Conservation (phyloP, 2,797 vertebrate genomes). For the Botia kubotai region DNA sequence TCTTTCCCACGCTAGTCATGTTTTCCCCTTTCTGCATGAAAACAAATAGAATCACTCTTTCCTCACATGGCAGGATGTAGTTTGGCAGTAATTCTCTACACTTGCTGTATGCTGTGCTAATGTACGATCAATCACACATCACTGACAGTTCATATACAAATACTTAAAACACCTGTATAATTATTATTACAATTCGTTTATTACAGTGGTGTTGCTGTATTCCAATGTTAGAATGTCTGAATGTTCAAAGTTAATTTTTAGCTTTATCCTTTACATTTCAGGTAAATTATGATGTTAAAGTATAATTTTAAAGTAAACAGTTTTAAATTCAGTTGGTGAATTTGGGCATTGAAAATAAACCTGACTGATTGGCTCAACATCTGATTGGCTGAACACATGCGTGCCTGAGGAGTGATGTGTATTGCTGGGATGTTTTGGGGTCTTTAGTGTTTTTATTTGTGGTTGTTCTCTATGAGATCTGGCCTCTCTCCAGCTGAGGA, state of each 20-base stretch:
- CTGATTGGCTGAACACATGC: no score
- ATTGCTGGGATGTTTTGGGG: background rate
- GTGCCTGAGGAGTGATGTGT: background rate
- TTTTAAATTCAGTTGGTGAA: background rate
- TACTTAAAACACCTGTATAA: background rate
- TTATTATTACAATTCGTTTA: no score
- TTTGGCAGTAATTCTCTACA: constrained; percentile 7
- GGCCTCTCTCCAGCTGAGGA: constrained; percentile 27
- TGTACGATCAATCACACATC: constrained; percentile 2
- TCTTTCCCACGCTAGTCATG: constrained; percentile 28
- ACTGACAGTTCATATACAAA: background rate
- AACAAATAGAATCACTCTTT: constrained; percentile 1
- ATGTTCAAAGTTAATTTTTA: no score
- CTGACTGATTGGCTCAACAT: background rate
- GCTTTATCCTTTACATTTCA: no score
- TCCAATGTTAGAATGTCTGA: no score
- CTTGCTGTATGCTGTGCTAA: background rate
- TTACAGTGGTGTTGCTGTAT: no score
- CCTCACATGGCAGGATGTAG: constrained; percentile 14
- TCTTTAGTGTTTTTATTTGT: background rate
- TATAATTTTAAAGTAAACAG: no score
- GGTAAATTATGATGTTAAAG: no score
- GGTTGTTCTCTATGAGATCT: constrained; percentile 11
- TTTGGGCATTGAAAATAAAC: background rate
- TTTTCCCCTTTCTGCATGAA: constrained; percentile 3